Evolutionary conservation across 2,888 invertebrate genomes (phyloP), one percentile per base, ranked within the genome.

Genomic region (Tiliacea citrago): DNA sequence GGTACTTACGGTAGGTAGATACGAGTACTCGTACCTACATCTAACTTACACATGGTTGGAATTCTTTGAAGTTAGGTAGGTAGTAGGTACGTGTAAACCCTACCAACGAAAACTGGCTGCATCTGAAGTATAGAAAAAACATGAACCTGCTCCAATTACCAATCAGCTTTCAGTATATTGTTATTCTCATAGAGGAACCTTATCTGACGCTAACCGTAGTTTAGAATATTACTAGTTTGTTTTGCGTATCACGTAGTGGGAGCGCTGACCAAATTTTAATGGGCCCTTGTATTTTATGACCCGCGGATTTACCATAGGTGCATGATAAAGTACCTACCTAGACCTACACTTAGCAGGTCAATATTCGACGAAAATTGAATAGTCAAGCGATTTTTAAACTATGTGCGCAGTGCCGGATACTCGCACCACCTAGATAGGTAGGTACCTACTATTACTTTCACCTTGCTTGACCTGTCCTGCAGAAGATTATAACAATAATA

Each of bases 201-300:
- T 29, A 68, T 16, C 45, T 47, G 65, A 47, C 12, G 13, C 16
- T 24, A 69, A 49, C 47, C 49, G 21, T 18, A 24, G 21, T 66
- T 66, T 18, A 47, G n/a, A 45, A 65, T 42, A 35, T 8, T 21
- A 24, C 39, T 47, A n/a, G 16, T 68, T 42, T 67, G 24, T 66
- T 49, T n/a, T 51, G 51, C 18, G 21, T 47, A 29, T 49, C 8
- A 49, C 24, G 29, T 2, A 3, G 16, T 21, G 8, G 21, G 39
- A 49, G 21, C 16, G 13, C 16, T 57, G 21, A 16, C 21, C 39
- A 10, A 72, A 72, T 39, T 72, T 57, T 57, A 71, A 71, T 45
- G 24, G 39, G 35, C n/a, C 8, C 66, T 47, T 68, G 45, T 71
- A 24, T 39, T 72, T 57, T 71, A 57, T 47, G 39, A 39, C 39